Conservation (phyloP, 2,113 vertebrate species). For the Lagenorhynchus albirostris region DNA sequence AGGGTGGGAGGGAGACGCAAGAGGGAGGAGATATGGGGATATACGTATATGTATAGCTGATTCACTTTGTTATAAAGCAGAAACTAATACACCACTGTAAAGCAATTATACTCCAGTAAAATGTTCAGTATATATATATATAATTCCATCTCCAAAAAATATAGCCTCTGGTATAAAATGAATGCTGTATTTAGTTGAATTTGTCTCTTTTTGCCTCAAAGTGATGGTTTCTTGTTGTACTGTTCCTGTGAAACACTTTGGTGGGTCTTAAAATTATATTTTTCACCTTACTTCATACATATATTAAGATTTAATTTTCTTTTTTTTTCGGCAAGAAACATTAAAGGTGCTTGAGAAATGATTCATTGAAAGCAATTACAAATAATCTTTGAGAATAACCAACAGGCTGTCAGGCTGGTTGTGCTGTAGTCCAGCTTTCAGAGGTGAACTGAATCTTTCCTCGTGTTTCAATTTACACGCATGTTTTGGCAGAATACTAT, state of each 20-base stretch:
- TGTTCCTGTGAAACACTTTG: neutral
- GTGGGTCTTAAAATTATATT: neutral
- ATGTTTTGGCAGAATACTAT: neutral
- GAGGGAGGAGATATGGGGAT: no score
- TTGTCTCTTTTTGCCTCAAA: neutral
- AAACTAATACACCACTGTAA: no score
- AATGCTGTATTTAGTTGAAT: neutral
- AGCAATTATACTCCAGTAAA: no score
- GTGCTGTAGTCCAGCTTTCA: neutral
- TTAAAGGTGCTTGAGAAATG: conserved; percentile 1
- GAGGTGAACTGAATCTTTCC: neutral
- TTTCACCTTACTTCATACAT: neutral
- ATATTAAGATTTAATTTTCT: neutral
- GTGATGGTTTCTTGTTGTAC: neutral
- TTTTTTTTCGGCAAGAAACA: neutral
- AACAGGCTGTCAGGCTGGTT: neutral
- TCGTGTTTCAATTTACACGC: neutral
- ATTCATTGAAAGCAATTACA: neutral
- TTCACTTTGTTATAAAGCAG: no score
- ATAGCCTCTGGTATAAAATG: neutral
- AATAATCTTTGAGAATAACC: neutral
- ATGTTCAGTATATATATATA: no score
- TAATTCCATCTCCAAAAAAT: neutral
- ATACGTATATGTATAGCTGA: no score
- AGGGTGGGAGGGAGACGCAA: no score